Conservation (phyloP, 1,140 invertebrate genomes). For the Saccostrea cuccullata region DNA sequence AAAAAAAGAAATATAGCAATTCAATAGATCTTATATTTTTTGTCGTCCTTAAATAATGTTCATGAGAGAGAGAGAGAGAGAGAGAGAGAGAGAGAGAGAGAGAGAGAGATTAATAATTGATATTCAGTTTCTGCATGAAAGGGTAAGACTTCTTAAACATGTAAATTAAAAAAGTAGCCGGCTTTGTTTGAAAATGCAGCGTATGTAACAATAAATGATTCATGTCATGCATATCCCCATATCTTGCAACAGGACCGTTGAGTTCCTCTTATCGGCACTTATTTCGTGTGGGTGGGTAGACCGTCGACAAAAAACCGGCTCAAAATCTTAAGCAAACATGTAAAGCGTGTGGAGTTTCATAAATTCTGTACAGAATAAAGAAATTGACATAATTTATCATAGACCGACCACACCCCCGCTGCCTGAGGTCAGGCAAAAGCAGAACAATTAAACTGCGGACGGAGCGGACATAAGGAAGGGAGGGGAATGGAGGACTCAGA, state of each 20-base stretch:
- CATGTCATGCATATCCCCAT: background rate
- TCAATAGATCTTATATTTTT: too few species aligned
- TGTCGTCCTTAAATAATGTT: too few species aligned
- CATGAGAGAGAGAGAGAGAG: too few species aligned
- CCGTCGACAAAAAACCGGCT: slow-evolving; percentile 1
- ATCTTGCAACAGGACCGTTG: background rate
- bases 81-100: background rate
- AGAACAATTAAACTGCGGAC: background rate
- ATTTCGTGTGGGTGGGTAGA: slow-evolving; percentile 19
- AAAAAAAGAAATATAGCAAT: too few species aligned
- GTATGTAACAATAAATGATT: background rate
- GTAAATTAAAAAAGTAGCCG: background rate
- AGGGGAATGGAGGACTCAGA: slow-evolving; percentile 30
- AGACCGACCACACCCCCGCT: slow-evolving; percentile 13
- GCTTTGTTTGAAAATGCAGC: background rate
- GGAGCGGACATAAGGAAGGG: background rate
- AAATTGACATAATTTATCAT: slow-evolving; percentile 33
- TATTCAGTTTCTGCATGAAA: background rate
- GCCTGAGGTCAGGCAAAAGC: background rate
- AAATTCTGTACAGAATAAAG: background rate
- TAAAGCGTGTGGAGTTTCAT: slow-evolving; percentile 10
- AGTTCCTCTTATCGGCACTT: background rate
- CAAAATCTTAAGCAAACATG: slow-evolving; percentile 8
- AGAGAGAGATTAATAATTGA: slow-evolving; percentile 1
- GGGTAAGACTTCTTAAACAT: background rate